Evolutionary conservation across 23 tunicate species (phyloP).

Genomic region (Phallusia fumigata): DNA sequence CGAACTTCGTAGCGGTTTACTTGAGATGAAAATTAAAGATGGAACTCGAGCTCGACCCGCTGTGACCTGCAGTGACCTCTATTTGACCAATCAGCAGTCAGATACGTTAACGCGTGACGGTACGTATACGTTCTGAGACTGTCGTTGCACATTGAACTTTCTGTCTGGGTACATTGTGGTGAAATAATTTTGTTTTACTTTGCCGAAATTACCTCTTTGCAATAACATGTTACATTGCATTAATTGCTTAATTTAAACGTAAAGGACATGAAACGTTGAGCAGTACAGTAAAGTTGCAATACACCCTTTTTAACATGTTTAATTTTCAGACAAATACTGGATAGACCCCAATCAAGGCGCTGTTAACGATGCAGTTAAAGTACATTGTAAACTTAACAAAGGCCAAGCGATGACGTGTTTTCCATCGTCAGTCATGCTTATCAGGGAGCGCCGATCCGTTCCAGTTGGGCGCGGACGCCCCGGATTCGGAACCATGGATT

Average conservation of each 20-base stretch:
- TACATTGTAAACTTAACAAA: neutral
- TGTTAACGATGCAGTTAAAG: neutral
- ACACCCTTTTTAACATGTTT: neutral
- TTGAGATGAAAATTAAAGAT: neutral
- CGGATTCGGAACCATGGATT: neutral
- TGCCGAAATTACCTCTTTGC: no score
- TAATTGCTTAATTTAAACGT: no score
- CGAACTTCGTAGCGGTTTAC: neutral
- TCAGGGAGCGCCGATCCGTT: neutral
- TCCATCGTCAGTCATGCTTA: constrained; percentile 2
- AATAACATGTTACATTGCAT: no score
- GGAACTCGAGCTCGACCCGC: neutral
- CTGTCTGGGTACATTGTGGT: no score
- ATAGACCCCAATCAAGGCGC: neutral
- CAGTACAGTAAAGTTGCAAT: no score
- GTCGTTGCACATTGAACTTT: no score
- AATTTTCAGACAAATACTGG: neutral
- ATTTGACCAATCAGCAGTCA: neutral
- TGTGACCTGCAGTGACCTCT: constrained; percentile 12
- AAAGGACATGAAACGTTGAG: no score
- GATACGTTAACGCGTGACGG: neutral
- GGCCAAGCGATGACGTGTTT: neutral
- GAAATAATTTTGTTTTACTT: no score
- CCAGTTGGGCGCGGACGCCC: constrained; percentile 7
- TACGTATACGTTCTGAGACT: neutral